Percentiles rank a stretch among this genome's conserved stretches.
Evolutionary conservation across 1,140 invertebrate species (phyloP).

Genomic region (Drosophila parabipectinata): DNA sequence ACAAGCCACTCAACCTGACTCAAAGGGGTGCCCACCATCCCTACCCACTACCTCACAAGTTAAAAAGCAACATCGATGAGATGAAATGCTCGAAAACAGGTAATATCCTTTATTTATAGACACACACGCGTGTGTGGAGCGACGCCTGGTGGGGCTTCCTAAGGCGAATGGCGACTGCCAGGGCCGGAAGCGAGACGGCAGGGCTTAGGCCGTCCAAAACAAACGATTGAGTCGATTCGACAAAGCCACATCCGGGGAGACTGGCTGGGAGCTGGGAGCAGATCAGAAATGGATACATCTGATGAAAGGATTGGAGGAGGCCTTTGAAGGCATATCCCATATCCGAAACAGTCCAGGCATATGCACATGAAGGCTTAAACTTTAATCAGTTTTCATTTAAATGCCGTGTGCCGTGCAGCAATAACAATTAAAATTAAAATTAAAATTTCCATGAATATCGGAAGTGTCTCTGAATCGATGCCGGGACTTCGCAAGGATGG

Average conservation of each 20-base stretch:
- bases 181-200: slow-evolving; percentile 13
- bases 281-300: background rate
- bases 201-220: background rate
- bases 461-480: background rate
- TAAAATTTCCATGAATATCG: background rate
- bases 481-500: slow-evolving; percentile 3
- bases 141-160: no score
- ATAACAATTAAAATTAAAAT: background rate
- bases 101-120: background rate
- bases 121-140: slow-evolving; percentile 8
- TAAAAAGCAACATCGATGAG: slow-evolving; percentile 14
- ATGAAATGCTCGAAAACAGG: background rate
- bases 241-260: background rate
- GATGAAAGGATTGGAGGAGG: no score
- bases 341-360: background rate
- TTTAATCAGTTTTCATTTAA: background rate
- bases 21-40: background rate
- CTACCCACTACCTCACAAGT: background rate
- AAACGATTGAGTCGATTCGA: background rate
- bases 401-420: background rate
- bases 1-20: background rate
- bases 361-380: background rate
- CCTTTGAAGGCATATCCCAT: background rate
- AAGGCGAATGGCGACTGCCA: slow-evolving; percentile 8
- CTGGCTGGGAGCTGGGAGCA: background rate